Evolutionary conservation across 1,140 invertebrate species (phyloP), one percentile per base, ranked within the genome.

Genomic region (Proales similis): DNA sequence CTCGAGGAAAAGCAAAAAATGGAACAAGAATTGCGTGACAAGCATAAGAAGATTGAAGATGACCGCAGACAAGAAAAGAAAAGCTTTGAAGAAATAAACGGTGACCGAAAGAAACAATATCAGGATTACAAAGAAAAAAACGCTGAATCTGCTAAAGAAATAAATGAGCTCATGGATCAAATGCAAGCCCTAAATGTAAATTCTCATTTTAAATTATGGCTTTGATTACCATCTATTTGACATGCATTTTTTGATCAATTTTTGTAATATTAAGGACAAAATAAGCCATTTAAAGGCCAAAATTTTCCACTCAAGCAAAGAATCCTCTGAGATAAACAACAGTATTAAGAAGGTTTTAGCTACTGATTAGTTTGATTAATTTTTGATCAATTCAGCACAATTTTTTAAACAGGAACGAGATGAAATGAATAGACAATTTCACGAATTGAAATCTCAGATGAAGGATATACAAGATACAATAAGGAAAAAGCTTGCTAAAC

Each of bases 1-100:
- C 64, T 76, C 26, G 76, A 78, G 65, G 76, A 77, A 51, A 75
- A 75, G 60, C 74, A 78, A 67, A 69, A 73, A 2, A 63, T 77
- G 27, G 64, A 70, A 57, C 67, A 71, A 17, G 63, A 67, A 3
- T 66, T 77, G 29, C 74, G 77, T 62, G 64, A 65, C 5, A 70
- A 71, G 29, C 68, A 76, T 7, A 71, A 74, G 20, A 67, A 71
- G 4, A 67, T 74, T 29, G 75, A 73, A 72, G 64, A 70, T 32
- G 68, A 74, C 65, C 75, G 75, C 63, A 62, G 68, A 24, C 60
- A 68, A 22, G 72, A 73, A 4, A 64, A 72, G 17, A 66, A 70
- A 42, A 70, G 70, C 57, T 78, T 77, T 64, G 69, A 73, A 27
- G 71, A 73, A 53, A 72, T 71, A 4, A 77, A 74, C n/a, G 69